Percentiles rank a stretch among this genome's conserved stretches.
Conservation (phyloP, 2,888 invertebrate genomes). For the Philereme transversata region DNA sequence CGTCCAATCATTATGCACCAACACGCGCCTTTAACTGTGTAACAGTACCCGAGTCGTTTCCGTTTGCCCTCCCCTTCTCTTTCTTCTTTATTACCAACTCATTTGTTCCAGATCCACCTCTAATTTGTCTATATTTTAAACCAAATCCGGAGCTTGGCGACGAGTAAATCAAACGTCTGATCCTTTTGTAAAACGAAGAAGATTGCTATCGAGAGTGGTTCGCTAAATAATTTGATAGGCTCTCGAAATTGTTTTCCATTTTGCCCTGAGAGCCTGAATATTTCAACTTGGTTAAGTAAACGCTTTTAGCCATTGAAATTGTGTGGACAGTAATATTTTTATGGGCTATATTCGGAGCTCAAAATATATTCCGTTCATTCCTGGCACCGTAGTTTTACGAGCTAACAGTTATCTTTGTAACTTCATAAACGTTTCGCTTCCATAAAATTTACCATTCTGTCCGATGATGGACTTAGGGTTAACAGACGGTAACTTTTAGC, state of each 20-base stretch:
- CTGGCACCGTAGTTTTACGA: constrained; percentile 25
- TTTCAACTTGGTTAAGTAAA: constrained; percentile 29
- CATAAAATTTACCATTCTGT: background rate
- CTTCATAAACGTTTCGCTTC: constrained; percentile 15
- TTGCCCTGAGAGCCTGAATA: constrained; percentile 32
- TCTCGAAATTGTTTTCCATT: constrained; percentile 35
- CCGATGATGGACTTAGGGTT: background rate
- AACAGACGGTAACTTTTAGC: too few relatives aligned
- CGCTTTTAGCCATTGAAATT: constrained; percentile 29
- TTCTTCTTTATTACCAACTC: constrained; percentile 60
- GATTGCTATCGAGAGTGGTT: constrained; percentile 36
- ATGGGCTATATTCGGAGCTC: constrained; percentile 23
- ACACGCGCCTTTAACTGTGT: constrained; percentile 78
- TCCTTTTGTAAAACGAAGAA: constrained; percentile 32
- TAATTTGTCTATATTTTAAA: constrained; percentile 52
- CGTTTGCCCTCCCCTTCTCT: constrained; percentile 65
- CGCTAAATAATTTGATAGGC: constrained; percentile 36
- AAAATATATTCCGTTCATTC: constrained; percentile 31
- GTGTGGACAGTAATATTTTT: constrained; percentile 20
- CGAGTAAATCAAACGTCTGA: constrained; percentile 43
- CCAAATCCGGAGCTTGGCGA: constrained; percentile 41
- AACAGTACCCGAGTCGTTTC: constrained; percentile 77
- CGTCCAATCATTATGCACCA: constrained; percentile 77
- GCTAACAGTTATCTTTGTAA: constrained; percentile 6
- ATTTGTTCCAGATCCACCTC: constrained; percentile 61